Evolutionary conservation across 2,113 vertebrate genomes (phyloP).

Genomic region (Macquaria australasica): DNA sequence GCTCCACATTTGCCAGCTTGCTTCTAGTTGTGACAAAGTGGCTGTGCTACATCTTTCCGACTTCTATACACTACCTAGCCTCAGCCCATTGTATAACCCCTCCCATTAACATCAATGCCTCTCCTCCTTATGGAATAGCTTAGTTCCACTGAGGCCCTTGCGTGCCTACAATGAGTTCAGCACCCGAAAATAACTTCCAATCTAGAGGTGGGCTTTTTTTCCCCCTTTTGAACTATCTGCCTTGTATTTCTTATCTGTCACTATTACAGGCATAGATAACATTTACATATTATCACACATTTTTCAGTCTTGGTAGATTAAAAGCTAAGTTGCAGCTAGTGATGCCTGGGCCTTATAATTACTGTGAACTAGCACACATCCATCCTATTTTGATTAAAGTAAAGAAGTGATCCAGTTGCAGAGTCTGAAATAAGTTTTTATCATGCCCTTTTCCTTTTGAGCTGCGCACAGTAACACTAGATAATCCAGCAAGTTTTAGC

Average conservation of each 20-base stretch:
- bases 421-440: slow-evolving; percentile 13
- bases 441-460: background rate
- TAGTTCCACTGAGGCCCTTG: slow-evolving; percentile 62
- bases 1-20: slow-evolving; percentile 4
- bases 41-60: slow-evolving; percentile 45
- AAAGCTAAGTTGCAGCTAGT: background rate
- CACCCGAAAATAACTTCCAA: slow-evolving; percentile 54
- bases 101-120: slow-evolving; percentile 52
- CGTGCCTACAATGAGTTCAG: slow-evolving; percentile 63
- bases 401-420: slow-evolving; percentile 26
- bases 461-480: background rate
- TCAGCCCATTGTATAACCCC: slow-evolving; percentile 52
- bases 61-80: slow-evolving; percentile 49
- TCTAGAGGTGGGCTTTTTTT: slow-evolving; percentile 18
- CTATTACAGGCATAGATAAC: slow-evolving; percentile 22
- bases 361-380: slow-evolving; percentile 16
- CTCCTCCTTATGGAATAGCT: slow-evolving; percentile 68
- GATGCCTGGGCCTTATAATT: slow-evolving; percentile 34
- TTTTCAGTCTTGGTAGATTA: background rate
- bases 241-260: slow-evolving; percentile 26
- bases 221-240: background rate
- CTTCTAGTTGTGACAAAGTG: slow-evolving; percentile 17
- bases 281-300: slow-evolving; percentile 3
- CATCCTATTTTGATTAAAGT: slow-evolving; percentile 23
- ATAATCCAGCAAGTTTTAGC: background rate